These are phyloP conservation scores for Capitulum mitella DNA, from an alignment of 2,888 invertebrate species.

Conservation along the genomic window DNA sequence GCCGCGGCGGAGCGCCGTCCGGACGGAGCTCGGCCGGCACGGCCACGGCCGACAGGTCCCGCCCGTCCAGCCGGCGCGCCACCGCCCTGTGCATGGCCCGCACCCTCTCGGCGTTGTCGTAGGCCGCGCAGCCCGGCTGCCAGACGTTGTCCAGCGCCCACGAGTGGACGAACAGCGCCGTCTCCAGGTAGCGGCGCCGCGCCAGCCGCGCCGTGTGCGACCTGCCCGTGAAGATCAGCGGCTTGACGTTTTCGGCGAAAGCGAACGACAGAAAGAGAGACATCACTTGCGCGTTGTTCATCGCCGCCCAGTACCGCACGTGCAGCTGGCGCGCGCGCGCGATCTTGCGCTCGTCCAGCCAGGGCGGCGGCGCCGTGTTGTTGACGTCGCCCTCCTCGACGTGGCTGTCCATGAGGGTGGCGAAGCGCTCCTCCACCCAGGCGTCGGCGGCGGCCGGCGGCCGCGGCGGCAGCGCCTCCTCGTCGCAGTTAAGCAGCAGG, in stretches of 20 bases:
- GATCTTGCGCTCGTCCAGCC: conserved; percentile 30
- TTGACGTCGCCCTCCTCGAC: conserved; percentile 27
- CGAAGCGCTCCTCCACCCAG: neutral
- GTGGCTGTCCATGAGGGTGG: neutral
- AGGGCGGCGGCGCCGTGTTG: conserved; percentile 27
- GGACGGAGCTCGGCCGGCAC: conserved; percentile 31
- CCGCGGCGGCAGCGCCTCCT: neutral
- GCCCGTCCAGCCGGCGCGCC: conserved; percentile 43
- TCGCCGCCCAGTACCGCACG: conserved; percentile 28
- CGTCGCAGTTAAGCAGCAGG: neutral
- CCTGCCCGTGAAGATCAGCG: conserved; percentile 47
- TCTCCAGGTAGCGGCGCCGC: conserved; percentile 48
- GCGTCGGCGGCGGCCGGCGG: neutral
- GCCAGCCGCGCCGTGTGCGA: conserved; percentile 48
- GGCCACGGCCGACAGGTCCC: conserved; percentile 42
- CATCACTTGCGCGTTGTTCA: conserved; percentile 30
- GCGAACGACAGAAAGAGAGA: conserved; percentile 27
- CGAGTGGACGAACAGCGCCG: conserved; percentile 45
- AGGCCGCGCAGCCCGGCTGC: conserved; percentile 44
- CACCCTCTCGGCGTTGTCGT: conserved; percentile 46
- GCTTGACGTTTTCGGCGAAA: conserved; percentile 42
- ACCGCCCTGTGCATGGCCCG: conserved; percentile 44
- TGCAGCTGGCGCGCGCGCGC: conserved; percentile 30
- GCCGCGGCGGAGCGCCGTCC: no score
- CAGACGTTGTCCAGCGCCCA: conserved; percentile 52